These are phyloP conservation scores for Psylliodes chrysocephalus DNA, from an alignment of 2,888 invertebrate species.

Conservation along the genomic window DNA sequence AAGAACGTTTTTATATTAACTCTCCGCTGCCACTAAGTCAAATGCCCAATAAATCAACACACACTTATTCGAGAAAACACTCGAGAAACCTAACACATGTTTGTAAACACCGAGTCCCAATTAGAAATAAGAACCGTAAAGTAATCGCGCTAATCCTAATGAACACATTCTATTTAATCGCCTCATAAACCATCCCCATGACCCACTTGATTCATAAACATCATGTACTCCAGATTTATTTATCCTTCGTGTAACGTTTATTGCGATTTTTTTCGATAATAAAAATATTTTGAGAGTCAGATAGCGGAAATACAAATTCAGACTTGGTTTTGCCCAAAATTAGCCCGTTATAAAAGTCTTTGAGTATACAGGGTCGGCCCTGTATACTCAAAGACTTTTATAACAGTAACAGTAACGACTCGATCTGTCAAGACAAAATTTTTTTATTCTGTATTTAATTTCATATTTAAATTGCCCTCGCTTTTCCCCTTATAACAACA, in stretches of 20 bases:
- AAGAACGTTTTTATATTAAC: background rate
- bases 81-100: constrained; percentile 6
- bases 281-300: no score
- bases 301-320: no score
- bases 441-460: no score
- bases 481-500: no score
- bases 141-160: constrained; percentile 10
- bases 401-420: no score
- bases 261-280: no score
- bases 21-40: background rate
- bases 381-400: no score
- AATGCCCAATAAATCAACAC: constrained; percentile 7
- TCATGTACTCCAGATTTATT: background rate
- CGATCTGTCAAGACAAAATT: no score
- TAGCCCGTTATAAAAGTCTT: no score
- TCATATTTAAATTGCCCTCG: no score
- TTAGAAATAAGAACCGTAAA: constrained; percentile 17
- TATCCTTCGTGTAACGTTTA: background rate
- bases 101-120: constrained; percentile 15
- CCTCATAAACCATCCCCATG: constrained; percentile 22
- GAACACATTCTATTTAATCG: constrained; percentile 15
- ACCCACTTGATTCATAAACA: constrained; percentile 26
- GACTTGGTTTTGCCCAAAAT: no score
- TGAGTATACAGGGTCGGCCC: no score
- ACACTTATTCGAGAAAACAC: constrained; percentile 8